Evolutionary conservation across 2,113 vertebrate genomes (phyloP).

Genomic region (Odontophorus gujanensis): DNA sequence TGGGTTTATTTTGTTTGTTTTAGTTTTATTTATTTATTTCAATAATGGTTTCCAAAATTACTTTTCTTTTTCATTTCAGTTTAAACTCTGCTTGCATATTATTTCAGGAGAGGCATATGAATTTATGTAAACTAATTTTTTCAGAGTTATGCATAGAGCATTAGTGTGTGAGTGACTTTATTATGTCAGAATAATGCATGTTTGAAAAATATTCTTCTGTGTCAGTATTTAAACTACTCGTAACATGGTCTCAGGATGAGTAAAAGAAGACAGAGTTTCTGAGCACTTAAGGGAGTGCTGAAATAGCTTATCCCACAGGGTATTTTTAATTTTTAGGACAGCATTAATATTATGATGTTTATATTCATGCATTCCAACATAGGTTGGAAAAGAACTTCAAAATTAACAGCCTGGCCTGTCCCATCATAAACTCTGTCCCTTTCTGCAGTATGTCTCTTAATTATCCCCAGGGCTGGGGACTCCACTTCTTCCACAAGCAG

Average conservation of each 20-base stretch:
- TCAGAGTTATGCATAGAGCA: not conserved
- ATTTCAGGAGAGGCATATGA: not conserved
- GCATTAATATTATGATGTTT: not conserved
- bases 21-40: not conserved
- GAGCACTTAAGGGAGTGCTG: not conserved
- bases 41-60: not conserved
- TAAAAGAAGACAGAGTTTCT: not conserved
- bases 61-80: not conserved
- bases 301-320: not conserved
- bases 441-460: not conserved
- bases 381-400: not conserved
- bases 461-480: not conserved
- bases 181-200: not conserved
- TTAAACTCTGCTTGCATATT: not conserved
- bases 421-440: not conserved
- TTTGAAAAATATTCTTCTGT: not conserved
- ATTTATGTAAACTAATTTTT: conserved; percentile 15
- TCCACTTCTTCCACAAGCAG: not conserved
- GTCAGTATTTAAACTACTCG: not conserved
- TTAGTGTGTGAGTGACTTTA: not conserved
- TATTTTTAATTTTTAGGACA: not conserved
- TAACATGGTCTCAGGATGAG: not conserved
- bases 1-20: not conserved
- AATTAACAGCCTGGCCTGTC: not conserved
- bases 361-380: not conserved